These are phyloP conservation scores for Phenganax subtilis DNA, from an alignment of 92 coral and sea anemone species.

Conservation along the genomic window DNA sequence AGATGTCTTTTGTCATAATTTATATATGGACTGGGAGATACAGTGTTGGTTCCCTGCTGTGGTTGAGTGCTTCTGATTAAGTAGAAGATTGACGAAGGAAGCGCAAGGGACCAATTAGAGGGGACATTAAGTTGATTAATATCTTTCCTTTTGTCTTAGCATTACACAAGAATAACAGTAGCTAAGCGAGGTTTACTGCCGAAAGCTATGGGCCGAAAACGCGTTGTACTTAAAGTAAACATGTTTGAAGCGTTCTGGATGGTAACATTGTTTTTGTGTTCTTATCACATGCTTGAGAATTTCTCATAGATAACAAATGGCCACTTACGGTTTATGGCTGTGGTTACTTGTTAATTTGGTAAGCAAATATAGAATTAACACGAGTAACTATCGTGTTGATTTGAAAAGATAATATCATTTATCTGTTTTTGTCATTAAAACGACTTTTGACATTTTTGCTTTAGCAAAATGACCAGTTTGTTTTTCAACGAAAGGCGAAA, in stretches of 20 bases:
- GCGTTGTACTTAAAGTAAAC: background rate
- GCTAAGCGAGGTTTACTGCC: constrained; percentile 22
- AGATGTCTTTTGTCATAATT: background rate
- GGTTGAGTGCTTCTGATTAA: constrained; percentile 25
- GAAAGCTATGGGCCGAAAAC: constrained; percentile 20
- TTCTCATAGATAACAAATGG: constrained; percentile 32
- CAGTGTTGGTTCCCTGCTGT: constrained; percentile 23
- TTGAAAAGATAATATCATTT: background rate
- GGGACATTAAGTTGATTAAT: constrained; percentile 19
- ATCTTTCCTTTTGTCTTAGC: constrained; percentile 19
- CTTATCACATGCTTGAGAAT: constrained; percentile 3
- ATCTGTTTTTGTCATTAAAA: constrained; percentile 11
- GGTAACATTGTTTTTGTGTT: background rate
- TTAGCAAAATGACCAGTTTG: constrained; percentile 11
- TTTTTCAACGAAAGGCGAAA: constrained; percentile 17
- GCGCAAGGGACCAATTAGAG: constrained; percentile 42
- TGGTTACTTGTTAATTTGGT: constrained; percentile 46
- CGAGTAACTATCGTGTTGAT: constrained; percentile 1
- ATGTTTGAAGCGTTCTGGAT: constrained; percentile 22
- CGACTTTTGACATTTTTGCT: background rate
- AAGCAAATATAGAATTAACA: constrained; percentile 19
- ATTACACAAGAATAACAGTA: constrained; percentile 15
- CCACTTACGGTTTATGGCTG: constrained; percentile 29
- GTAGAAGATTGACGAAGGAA: constrained; percentile 29
- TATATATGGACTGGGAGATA: constrained; percentile 8